These are phyloP conservation scores for Metalampra italica DNA, from an alignment of 2,888 invertebrate genomes.

Conservation along the genomic window DNA sequence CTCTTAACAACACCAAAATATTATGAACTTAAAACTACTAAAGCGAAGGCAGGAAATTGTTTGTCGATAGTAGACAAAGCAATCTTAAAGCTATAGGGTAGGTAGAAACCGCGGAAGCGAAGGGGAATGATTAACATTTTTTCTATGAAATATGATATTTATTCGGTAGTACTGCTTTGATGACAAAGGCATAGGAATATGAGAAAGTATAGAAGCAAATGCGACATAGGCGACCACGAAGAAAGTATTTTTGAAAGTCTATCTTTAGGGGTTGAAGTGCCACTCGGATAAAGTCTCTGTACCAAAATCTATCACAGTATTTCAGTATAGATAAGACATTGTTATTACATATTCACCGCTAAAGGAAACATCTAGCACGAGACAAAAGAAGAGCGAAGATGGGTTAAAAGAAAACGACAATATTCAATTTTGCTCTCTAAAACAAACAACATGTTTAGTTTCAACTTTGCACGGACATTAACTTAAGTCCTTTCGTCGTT, in stretches of 20 bases:
- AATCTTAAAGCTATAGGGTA: conserved; percentile 5
- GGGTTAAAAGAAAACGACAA: neutral
- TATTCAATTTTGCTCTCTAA: neutral
- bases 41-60: conserved; percentile 17
- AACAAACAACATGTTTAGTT: neutral
- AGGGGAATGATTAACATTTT: conserved; percentile 6
- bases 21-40: conserved; percentile 24
- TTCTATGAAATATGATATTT: neutral
- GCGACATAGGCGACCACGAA: no score
- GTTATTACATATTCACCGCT: neutral
- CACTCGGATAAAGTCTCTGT: no score
- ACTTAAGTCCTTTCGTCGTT: conserved; percentile 19
- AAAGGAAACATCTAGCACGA: neutral
- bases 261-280: no score
- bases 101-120: conserved; percentile 15
- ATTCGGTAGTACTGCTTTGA: no score
- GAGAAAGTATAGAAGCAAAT: no score
- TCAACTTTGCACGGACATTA: neutral
- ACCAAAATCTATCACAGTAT: neutral
- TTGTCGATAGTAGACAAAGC: conserved; percentile 18
- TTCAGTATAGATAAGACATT: neutral
- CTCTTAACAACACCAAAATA: conserved; percentile 26
- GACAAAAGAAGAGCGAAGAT: neutral
- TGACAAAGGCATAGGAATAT: no score
- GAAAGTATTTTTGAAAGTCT: no score